Percentiles rank a stretch among this genome's conserved stretches.
These are phyloP conservation scores for Alosa sapidissima DNA, from an alignment of 2,797 vertebrate species.

Conservation along the genomic window DNA sequence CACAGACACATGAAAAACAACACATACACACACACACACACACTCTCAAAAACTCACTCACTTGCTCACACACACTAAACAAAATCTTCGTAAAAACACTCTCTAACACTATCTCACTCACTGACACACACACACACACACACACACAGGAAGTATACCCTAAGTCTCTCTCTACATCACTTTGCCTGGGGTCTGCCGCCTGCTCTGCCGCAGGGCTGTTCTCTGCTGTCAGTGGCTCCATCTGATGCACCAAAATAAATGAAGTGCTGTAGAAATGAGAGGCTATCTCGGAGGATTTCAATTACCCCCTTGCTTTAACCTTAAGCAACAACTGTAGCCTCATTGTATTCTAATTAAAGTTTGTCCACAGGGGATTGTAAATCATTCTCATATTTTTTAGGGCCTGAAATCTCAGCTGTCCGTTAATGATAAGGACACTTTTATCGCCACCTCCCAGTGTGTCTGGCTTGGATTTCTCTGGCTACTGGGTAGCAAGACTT, in stretches of 20 bases:
- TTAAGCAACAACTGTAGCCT: constrained; percentile 31
- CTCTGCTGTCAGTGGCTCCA: constrained; percentile 20
- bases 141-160: no score
- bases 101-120: no score
- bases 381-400: constrained; percentile 1
- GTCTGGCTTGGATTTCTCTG: background rate
- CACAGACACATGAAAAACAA: background rate
- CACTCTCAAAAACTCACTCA: no score
- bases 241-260: constrained; percentile 31
- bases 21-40: no score
- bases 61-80: no score
- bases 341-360: constrained; percentile 30
- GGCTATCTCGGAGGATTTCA: constrained; percentile 26
- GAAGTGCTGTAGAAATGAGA: constrained; percentile 23
- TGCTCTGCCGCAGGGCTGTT: background rate
- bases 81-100: no score
- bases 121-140: no score
- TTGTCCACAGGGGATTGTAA: constrained; percentile 5
- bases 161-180: background rate
- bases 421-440: background rate
- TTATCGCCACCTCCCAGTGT: background rate
- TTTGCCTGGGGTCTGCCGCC: background rate
- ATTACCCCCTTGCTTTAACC: constrained; percentile 7
- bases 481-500: background rate
- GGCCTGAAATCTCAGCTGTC: constrained; percentile 5